Evolutionary conservation across 2,888 invertebrate species (phyloP), one percentile per base, ranked within the genome.

Genomic region (Napeogenes sylphis): DNA sequence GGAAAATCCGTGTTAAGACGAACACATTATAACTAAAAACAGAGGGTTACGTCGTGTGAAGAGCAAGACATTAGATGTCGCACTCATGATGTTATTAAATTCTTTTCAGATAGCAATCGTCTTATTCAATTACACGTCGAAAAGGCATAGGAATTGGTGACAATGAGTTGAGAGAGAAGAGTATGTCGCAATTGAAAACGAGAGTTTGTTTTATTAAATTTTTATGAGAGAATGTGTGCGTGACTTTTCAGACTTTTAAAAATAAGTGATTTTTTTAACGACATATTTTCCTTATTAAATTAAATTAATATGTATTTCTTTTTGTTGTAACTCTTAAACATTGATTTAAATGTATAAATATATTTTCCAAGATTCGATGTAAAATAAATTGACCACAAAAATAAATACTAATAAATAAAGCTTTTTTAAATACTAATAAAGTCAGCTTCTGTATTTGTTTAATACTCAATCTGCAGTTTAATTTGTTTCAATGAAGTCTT

Each of bases 31-130:
- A 14, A 21, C 4, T 47, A 14, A 6, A 47, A 47, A n/a, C 58
- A 32, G 45, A 64, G 61, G 63, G 70, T 73, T 74, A 73, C 21
- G 21, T 21, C 77, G 74, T 75, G 73, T 75, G 72, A 75, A 74
- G 68, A 73, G 72, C 73, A 68, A 66, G 70, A 72, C 69, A 73
- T 78, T 77, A 71, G 77, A 78, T 80, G 75, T 73, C 71, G 75
- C 76, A 73, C 75, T 80, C 81, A 81, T 79, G 78, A 75, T 84
- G 81, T 87, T 89, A 89, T 90, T 89, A 88, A 89, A 89, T 90
- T 89, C 84, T 85, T 87, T 86, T 80, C 80, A 79, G 78, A 85
- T 86, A 83, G 83, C 85, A 85, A 87, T 86, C 84, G 83, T 83
- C 82, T 84, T 79, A 85, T 87, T 86, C 84, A 87, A 89, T 88